Conservation (phyloP, 1,140 invertebrate species). For the Hylaeus volcanicus region DNA sequence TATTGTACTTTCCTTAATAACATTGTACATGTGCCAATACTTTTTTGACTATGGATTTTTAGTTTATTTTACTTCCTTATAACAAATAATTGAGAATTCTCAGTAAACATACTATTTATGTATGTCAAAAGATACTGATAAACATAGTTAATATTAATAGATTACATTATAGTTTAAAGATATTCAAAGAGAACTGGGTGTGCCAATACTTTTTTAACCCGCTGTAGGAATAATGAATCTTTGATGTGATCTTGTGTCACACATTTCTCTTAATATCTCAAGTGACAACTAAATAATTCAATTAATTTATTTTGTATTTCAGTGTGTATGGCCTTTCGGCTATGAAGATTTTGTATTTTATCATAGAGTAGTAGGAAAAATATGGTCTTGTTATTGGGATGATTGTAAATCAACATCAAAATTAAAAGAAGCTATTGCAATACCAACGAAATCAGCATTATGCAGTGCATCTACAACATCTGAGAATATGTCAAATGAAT, state of each 20-base stretch:
- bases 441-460: conserved; percentile 6
- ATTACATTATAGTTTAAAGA: too few species aligned
- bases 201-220: too few species aligned
- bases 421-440: conserved; percentile 13
- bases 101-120: too few species aligned
- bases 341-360: conserved; percentile 36
- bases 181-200: too few species aligned
- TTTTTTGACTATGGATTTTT: too few species aligned
- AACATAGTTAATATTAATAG: too few species aligned
- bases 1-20: too few species aligned
- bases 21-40: too few species aligned
- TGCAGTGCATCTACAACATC: conserved; percentile 9
- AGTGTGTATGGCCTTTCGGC: conserved; percentile 61
- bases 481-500: conserved; percentile 7
- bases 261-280: not conserved
- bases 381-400: conserved; percentile 40
- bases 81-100: too few species aligned
- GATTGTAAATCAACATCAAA: conserved; percentile 22
- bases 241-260: not conserved
- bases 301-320: conserved; percentile 1
- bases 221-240: too few species aligned
- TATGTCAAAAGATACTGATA: too few species aligned
- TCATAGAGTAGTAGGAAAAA: conserved; percentile 32
- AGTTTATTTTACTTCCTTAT: too few species aligned
- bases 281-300: conserved; percentile 5